phyloP scores from a whole-genome alignment of 2,797 vertebrate genomes.

The Clarias laeviceps region DNA sequence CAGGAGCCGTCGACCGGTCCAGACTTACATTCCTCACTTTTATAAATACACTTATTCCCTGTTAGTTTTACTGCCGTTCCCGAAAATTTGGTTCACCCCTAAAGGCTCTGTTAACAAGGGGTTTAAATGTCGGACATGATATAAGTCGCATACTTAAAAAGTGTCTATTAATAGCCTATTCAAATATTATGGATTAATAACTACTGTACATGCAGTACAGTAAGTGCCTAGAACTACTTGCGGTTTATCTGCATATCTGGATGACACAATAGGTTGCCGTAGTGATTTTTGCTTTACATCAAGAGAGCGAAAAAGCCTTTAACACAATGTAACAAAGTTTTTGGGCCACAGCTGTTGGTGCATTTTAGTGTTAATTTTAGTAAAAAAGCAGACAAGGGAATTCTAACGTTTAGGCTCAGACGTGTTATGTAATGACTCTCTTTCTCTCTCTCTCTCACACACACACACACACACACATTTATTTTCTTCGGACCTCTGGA shows the following conservation, averaged over 20 bases:
- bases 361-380: background rate
- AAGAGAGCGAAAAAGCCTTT: background rate
- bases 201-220: too few relatives aligned
- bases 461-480: too few relatives aligned
- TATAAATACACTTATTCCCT: background rate
- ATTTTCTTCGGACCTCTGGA: too few relatives aligned
- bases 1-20: background rate
- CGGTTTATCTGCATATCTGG: background rate
- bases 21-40: background rate
- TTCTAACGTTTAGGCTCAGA: background rate
- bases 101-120: background rate
- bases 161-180: background rate
- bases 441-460: background rate
- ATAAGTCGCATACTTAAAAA: background rate
- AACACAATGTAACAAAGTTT: background rate
- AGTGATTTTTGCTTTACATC: background rate
- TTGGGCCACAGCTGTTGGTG: background rate
- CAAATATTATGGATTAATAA: background rate
- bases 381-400: background rate
- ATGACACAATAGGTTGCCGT: background rate
- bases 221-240: background rate
- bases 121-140: background rate
- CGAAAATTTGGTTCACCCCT: background rate
- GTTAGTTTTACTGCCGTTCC: background rate
- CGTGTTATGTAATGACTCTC: too few relatives aligned